Percentiles rank a stretch among this genome's conserved stretches.
phyloP scores from a whole-genome alignment of 2,888 invertebrate genomes.

The Parelbella ahira region DNA sequence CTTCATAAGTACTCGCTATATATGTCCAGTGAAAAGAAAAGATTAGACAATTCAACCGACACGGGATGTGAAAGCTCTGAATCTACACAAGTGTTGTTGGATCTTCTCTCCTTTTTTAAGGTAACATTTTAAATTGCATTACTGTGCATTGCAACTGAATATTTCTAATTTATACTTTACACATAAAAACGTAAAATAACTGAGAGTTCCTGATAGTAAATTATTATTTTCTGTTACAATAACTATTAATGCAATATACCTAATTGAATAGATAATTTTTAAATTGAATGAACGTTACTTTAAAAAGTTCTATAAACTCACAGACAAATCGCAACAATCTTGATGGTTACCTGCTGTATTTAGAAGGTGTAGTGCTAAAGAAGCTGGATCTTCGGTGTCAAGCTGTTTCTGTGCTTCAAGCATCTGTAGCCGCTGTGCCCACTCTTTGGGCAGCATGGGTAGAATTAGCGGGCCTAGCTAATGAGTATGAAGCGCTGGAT shows the following conservation, averaged over 20 bases:
- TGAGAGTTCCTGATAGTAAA: too few relatives aligned
- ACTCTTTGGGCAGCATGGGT: constrained; percentile 98
- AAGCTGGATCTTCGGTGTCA: constrained; percentile 89
- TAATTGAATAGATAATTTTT: too few relatives aligned
- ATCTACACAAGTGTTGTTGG: constrained; percentile 65
- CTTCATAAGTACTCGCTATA: constrained; percentile 92
- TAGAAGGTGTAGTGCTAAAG: constrained; percentile 95
- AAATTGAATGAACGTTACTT: too few relatives aligned
- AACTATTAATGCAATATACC: too few relatives aligned
- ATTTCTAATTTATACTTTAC: too few relatives aligned
- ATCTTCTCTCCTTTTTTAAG: constrained; percentile 69
- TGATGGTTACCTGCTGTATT: constrained; percentile 93
- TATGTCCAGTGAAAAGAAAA: constrained; percentile 94
- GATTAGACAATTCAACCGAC: constrained; percentile 85
- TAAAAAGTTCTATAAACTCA: too few relatives aligned
- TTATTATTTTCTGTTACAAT: too few relatives aligned
- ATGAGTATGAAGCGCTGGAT: constrained; percentile 88
- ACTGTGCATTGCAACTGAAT: too few relatives aligned
- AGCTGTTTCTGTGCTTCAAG: constrained; percentile 89
- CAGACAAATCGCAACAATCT: constrained; percentile 83
- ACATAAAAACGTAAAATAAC: too few relatives aligned
- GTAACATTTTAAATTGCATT: too few relatives aligned
- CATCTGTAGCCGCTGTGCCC: constrained; percentile 89
- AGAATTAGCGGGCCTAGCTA: constrained; percentile 92
- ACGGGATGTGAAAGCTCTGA: constrained; percentile 61